Conservation (phyloP, 2,113 vertebrate species). For the Himantopus leucocephalus region DNA sequence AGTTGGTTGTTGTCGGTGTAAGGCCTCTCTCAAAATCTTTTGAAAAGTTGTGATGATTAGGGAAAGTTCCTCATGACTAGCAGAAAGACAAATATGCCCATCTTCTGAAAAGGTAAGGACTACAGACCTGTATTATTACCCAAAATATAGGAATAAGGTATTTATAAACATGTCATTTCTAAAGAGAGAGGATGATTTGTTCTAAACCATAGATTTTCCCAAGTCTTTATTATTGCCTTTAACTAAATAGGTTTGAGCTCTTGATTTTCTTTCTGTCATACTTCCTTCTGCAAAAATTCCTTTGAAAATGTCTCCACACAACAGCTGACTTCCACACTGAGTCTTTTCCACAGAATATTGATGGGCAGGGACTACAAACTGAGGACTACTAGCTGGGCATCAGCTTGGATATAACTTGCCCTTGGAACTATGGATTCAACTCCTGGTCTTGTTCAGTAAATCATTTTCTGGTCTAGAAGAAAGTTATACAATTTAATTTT, state of each 20-base stretch:
- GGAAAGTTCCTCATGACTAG: neutral
- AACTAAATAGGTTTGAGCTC: neutral
- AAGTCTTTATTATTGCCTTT: neutral
- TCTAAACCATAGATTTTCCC: neutral
- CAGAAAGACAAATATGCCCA: neutral
- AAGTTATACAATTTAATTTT: neutral
- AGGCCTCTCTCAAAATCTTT: neutral
- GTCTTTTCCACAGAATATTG: neutral
- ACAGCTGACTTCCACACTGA: neutral
- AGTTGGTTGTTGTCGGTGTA: neutral
- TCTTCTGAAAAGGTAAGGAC: neutral
- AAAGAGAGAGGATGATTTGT: neutral
- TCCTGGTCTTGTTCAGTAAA: neutral
- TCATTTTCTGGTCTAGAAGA: neutral
- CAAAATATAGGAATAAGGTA: neutral
- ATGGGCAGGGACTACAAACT: neutral
- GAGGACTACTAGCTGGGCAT: neutral
- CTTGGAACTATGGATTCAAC: neutral
- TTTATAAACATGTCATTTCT: neutral
- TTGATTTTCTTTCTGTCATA: neutral
- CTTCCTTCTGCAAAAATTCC: neutral
- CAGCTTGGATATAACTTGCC: neutral
- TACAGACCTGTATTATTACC: neutral
- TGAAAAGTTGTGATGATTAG: neutral
- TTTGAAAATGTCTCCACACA: neutral